Evolutionary conservation across 2,888 invertebrate species (phyloP), one percentile per base, ranked within the genome.

Genomic region (Xestia c-nigrum): DNA sequence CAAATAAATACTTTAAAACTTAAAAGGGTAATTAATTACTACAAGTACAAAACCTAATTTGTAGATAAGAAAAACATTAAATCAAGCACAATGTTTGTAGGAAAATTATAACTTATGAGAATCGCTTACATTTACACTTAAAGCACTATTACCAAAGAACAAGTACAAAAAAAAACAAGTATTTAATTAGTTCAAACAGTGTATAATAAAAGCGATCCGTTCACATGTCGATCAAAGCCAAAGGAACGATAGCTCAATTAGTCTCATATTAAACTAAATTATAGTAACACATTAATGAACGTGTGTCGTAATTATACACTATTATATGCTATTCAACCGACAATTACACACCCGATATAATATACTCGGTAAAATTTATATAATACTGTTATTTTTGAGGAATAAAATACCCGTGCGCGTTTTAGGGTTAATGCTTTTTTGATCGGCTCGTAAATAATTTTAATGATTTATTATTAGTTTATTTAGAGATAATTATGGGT

Each of bases 241-340:
- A n/a, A 82, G 78, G 76, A 83, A 80, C 83, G 87, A 91, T 90
- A 87, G 90, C 91, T 91, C 91, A 88, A 91, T 91, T 90, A 91
- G 90, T 85, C 77, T 85, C 72, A 78, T 89, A 91, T 91, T 89
- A 89, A 86, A 85, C 87, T 84, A 90, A 91, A 91, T 92, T 91
- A 91, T 88, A 88, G 89, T 89, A 91, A 91, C 87, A 87, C 88
- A 89, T 91, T 91, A 91, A 91, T 90, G 87, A 90, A 81, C 81
- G 83, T 87, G 83, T 87, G 85, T 86, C 85, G 77, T 92, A 92
- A 92, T 92, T 92, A 91, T 83, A 87, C 84, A 79, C 89, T 88
- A 90, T 89, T 88, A 90, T 83, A 81, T 80, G 72, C 74, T 82
- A 84, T 87, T 87, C 86, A 89, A 88, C 90, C 88, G 74, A 81